Conservation (phyloP, 2,797 vertebrate species). For the Meriones psammophilus region DNA sequence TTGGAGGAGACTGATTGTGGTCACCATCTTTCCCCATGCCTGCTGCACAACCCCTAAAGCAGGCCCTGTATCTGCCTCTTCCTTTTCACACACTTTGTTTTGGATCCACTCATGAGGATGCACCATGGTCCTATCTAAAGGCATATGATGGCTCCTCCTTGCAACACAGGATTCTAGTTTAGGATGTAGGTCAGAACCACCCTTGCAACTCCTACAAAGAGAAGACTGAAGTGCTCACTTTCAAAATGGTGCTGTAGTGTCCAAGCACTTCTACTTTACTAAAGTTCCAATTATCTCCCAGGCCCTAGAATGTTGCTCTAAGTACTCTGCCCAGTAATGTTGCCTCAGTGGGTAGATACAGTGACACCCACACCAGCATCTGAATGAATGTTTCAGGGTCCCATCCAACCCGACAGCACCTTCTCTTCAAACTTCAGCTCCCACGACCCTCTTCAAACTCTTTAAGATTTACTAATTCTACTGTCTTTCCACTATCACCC, state of each 20-base stretch:
- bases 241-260: background rate
- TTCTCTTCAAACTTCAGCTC: background rate
- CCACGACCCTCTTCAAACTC: background rate
- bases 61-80: background rate
- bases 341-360: rapidly evolving
- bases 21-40: background rate
- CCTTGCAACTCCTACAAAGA: background rate
- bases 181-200: background rate
- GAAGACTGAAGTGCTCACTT: background rate
- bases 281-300: background rate
- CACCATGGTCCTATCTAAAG: background rate
- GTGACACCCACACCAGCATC: background rate
- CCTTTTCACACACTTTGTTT: background rate
- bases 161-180: too few relatives aligned
- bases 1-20: background rate
- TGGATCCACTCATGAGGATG: background rate
- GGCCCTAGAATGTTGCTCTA: too few relatives aligned
- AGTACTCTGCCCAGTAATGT: rapidly evolving
- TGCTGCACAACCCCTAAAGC: background rate
- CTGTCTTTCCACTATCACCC: background rate
- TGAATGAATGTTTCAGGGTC: background rate
- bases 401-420: background rate
- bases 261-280: background rate
- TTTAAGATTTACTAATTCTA: background rate
- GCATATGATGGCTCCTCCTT: background rate